phyloP scores from a whole-genome alignment of 2,113 vertebrate species.

The Lepisosteus oculatus region DNA sequence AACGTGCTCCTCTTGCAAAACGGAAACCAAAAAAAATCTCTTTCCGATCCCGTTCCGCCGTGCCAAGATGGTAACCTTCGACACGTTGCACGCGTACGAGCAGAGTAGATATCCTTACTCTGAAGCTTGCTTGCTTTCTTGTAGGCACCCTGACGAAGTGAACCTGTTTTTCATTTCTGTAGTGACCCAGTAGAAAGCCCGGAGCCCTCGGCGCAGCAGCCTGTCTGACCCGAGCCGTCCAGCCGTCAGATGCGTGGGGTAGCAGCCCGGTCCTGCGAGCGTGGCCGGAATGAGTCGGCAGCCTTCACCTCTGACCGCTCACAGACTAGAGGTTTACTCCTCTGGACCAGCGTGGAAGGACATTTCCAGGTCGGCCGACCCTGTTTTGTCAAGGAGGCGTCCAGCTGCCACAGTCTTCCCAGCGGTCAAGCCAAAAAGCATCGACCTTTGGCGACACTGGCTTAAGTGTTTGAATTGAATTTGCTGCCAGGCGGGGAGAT shows the following conservation, averaged over 20 bases:
- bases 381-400: constrained; percentile 32
- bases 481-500: constrained; percentile 20
- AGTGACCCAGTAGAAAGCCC: constrained; percentile 46
- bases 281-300: constrained; percentile 35
- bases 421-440: constrained; percentile 14
- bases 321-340: constrained; percentile 39
- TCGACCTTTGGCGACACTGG: constrained; percentile 36
- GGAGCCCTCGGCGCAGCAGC: constrained; percentile 1
- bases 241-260: constrained; percentile 16
- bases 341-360: constrained; percentile 40
- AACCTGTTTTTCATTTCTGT: neutral
- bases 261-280: constrained; percentile 22
- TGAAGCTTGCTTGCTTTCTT: no score
- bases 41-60: no score
- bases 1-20: no score
- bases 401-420: neutral
- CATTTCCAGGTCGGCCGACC: constrained; percentile 34
- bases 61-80: no score
- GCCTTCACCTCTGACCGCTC: constrained; percentile 50
- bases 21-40: no score
- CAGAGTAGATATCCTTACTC: no score
- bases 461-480: constrained; percentile 20
- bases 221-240: neutral
- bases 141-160: no score
- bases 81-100: no score